Evolutionary conservation across 2,888 invertebrate species (phyloP).

Genomic region (Acanthacorydalis orientalis): DNA sequence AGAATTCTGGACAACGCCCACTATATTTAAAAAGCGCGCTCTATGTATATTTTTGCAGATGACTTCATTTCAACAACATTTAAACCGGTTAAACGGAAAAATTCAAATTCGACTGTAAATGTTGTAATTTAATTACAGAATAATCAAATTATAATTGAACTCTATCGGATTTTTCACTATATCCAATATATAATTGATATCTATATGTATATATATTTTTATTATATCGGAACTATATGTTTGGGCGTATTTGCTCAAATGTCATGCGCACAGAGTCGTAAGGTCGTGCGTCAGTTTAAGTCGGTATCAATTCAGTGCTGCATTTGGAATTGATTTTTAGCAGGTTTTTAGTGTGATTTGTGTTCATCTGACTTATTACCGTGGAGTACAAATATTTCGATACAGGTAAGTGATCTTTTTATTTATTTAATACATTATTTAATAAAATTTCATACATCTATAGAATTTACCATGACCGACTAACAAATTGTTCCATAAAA

Average conservation of each 20-base stretch:
- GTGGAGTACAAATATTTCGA: background rate
- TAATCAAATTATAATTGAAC: no score
- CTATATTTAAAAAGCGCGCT: background rate
- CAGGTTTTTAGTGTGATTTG: background rate
- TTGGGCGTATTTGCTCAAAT: background rate
- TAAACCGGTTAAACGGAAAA: background rate
- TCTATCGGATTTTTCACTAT: no score
- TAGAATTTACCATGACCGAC: no score
- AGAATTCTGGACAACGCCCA: background rate
- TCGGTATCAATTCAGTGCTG: background rate
- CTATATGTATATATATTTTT: background rate
- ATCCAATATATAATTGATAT: no score
- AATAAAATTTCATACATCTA: no score
- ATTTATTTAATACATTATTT: background rate
- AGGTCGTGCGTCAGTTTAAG: background rate
- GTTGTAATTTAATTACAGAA: no score
- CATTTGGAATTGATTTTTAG: background rate
- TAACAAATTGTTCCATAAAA: background rate
- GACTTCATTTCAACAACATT: background rate
- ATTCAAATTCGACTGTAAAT: no score
- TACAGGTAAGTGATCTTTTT: background rate
- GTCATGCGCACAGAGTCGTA: background rate
- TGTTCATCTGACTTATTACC: background rate
- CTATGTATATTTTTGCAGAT: background rate
- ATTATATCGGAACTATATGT: background rate